Evolutionary conservation across 2,113 vertebrate species (phyloP).

Genomic region (Triplophysa tibetana): DNA sequence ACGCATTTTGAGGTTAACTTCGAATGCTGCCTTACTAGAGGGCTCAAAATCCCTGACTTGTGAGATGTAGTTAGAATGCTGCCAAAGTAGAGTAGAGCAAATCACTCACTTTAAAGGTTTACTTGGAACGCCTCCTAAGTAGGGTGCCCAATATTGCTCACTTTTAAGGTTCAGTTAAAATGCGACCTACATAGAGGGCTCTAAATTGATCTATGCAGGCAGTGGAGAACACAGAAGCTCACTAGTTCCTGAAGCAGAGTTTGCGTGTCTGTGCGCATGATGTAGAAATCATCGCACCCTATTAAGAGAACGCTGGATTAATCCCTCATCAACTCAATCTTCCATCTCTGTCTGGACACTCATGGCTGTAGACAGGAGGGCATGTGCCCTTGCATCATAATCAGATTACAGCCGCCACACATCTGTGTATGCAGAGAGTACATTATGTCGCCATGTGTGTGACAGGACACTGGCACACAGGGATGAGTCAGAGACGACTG

Average conservation of each 20-base stretch:
- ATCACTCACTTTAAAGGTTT: too few relatives aligned
- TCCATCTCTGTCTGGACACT: slow-evolving; percentile 1
- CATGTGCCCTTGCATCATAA: slow-evolving; percentile 38
- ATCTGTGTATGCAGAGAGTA: slow-evolving; percentile 23
- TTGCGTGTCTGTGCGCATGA: neutral
- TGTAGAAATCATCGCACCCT: slow-evolving; percentile 14
- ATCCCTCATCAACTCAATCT: slow-evolving; percentile 12
- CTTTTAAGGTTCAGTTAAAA: neutral
- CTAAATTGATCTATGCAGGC: too few relatives aligned
- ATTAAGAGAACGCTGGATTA: neutral
- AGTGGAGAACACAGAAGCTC: too few relatives aligned
- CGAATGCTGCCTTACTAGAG: too few relatives aligned
- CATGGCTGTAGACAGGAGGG: slow-evolving; percentile 12
- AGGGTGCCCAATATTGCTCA: neutral
- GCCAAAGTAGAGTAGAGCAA: too few relatives aligned
- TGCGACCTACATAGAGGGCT: too few relatives aligned
- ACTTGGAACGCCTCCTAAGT: neutral
- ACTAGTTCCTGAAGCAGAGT: too few relatives aligned
- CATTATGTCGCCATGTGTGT: slow-evolving; percentile 20
- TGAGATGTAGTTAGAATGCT: too few relatives aligned
- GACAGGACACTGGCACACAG: neutral
- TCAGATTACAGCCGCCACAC: slow-evolving; percentile 36
- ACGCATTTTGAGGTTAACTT: too few relatives aligned
- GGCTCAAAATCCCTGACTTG: too few relatives aligned
- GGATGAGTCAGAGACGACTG: slow-evolving; percentile 10